phyloP scores from a whole-genome alignment of 2,888 invertebrate genomes.

The Euspilapteryx auroguttella region DNA sequence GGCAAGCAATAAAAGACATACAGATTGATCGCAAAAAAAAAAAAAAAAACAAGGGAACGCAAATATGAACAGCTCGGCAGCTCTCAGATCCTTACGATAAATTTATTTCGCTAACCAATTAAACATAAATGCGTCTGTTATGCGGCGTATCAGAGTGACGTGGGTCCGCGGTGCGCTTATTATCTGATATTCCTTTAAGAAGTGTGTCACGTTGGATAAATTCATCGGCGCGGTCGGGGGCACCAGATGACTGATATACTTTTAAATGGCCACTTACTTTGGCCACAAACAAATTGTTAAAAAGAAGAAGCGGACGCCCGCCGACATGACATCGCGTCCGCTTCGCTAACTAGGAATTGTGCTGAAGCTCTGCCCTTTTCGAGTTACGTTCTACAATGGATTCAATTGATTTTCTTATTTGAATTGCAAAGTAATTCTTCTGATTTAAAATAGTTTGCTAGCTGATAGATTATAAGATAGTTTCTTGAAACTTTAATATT shows the following conservation, averaged over 20 bases:
- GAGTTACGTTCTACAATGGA: slow-evolving; percentile 9
- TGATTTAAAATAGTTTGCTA: too few relatives aligned
- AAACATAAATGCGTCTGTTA: slow-evolving; percentile 27
- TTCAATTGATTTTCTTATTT: background rate
- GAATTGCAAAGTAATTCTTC: too few relatives aligned
- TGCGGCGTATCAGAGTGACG: slow-evolving; percentile 28
- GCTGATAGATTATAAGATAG: too few relatives aligned
- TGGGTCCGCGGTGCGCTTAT: slow-evolving; percentile 27
- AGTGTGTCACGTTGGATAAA: slow-evolving; percentile 43
- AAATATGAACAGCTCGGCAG: too few relatives aligned
- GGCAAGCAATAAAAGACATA: too few relatives aligned
- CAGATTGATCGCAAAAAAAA: too few relatives aligned
- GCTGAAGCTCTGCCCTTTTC: slow-evolving; percentile 13
- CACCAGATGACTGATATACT: slow-evolving; percentile 32
- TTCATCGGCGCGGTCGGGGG: slow-evolving; percentile 17
- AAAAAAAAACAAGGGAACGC: too few relatives aligned
- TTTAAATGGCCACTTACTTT: slow-evolving; percentile 35
- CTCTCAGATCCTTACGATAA: slow-evolving; percentile 3
- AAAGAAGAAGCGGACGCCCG: slow-evolving; percentile 17
- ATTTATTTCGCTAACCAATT: slow-evolving; percentile 21
- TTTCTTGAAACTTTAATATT: too few relatives aligned
- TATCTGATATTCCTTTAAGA: slow-evolving; percentile 39
- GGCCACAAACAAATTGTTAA: slow-evolving; percentile 36
- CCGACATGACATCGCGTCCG: slow-evolving; percentile 11
- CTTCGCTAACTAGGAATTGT: slow-evolving; percentile 17